Base-by-base conservation (phyloP, 2,888 invertebrate genomes). In the Bimastos eiseni region DNA sequence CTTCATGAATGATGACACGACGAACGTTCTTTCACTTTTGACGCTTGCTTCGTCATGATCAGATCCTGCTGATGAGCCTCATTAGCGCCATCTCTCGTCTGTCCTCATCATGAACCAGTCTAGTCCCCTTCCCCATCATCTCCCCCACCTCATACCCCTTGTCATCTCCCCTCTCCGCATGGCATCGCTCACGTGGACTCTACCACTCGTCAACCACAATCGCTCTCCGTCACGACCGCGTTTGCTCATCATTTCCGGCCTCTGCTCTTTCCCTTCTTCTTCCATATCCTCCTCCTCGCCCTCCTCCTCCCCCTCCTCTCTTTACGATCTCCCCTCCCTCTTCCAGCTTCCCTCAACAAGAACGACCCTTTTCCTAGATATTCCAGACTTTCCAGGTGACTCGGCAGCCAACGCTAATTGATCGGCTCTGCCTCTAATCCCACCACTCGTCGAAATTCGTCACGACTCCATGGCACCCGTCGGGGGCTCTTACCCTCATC, bases 191-290 rank as follows among this genome's bases (percentile, higher is more conserved):
- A n/a, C n/a, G n/a, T n/a, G n/a, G n/a, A n/a, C 34, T 83, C 33
- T 83, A n/a, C 84, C 33, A 34, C 34, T 36, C 37, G 34, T 34
- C 86, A 86, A 86, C 86, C 37, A 37, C 86, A 86, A 37, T 86
- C 86, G 37, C 86, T 70, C 70, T 86, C 86, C 86, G n/a, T 37
- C 86, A 86, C 86, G 86, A 86, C 37, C 86, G 86, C 86, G 19
- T 34, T 86, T 36, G 21, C 86, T 36, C 11, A 86, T 86, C 86
- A 86, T 86, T 86, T 86, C 86, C 86, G 86, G 86, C 11, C 36
- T 36, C 19, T 86, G 86, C 86, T 30, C 34, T 34, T 34, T 37
- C 37, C 30, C 17, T 24, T 36, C 86, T 2, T 17, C 30, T 21
- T 15, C 30, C 33, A n/a, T n/a, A n/a, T n/a, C 33, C 34, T 33